Evolutionary conservation across 64 coral and sea anemone species (phyloP).

Genomic region (Trachythela sp.): DNA sequence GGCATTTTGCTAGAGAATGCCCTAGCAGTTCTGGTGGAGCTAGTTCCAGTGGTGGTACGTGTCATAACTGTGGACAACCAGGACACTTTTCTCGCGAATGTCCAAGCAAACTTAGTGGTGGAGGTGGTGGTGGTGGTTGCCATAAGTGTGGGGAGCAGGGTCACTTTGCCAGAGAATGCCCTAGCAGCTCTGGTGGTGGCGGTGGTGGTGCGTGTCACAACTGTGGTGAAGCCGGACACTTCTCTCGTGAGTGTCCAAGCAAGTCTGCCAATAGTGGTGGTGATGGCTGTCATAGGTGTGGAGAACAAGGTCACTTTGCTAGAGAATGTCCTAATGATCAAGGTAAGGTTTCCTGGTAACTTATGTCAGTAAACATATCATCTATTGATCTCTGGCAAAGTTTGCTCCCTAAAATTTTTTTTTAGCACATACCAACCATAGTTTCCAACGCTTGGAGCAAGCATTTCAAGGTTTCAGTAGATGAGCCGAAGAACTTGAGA

Average conservation of each 20-base stretch:
- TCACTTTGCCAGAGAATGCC: slow-evolving; percentile 62
- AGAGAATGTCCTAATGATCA: slow-evolving; percentile 47
- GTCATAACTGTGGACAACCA: slow-evolving; percentile 61
- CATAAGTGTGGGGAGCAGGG: slow-evolving; percentile 63
- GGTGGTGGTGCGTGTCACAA: slow-evolving; percentile 47
- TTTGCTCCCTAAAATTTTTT: too few species aligned
- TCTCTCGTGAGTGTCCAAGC: slow-evolving; percentile 52
- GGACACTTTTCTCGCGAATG: slow-evolving; percentile 74
- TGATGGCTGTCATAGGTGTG: slow-evolving; percentile 21
- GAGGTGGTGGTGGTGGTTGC: slow-evolving; percentile 26
- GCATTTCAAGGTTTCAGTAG: too few species aligned
- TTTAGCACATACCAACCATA: too few species aligned
- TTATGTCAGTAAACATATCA: too few species aligned
- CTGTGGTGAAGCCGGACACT: slow-evolving; percentile 70
- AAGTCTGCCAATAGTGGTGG: neutral
- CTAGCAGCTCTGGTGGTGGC: neutral
- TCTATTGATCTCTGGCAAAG: too few species aligned
- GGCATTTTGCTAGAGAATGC: slow-evolving; percentile 45
- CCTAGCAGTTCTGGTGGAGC: slow-evolving; percentile 20
- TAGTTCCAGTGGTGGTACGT: slow-evolving; percentile 10
- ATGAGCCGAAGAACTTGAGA: too few species aligned
- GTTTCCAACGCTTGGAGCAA: too few species aligned
- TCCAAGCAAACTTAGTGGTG: neutral
- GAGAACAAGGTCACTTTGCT: slow-evolving; percentile 34
- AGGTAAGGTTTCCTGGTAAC: neutral